Percentiles rank a stretch among this genome's conserved stretches.
phyloP scores from a whole-genome alignment of 2,113 vertebrate genomes.

The Campylorhamphus procurvoides region DNA sequence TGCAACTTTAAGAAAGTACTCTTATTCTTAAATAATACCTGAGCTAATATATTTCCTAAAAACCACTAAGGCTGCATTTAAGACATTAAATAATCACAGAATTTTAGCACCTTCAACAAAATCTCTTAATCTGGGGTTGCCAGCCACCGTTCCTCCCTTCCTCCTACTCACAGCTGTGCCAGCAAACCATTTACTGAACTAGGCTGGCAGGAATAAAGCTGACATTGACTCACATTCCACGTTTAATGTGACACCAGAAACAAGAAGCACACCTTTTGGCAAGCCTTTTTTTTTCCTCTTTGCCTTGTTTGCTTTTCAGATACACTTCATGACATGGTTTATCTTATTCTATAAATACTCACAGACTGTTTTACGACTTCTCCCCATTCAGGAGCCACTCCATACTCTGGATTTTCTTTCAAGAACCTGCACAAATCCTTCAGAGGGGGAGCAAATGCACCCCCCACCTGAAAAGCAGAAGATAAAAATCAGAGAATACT shows the following conservation, averaged over 20 bases:
- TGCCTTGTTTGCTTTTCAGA: neutral
- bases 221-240: neutral
- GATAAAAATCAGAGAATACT: neutral
- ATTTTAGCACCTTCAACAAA: neutral
- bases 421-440: slow-evolving; percentile 96
- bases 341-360: slow-evolving; percentile 68
- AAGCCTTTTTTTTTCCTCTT: neutral
- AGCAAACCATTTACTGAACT: neutral
- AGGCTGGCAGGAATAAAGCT: neutral
- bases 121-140: neutral
- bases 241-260: neutral
- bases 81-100: neutral
- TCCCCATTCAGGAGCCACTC: slow-evolving; percentile 96
- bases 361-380: slow-evolving; percentile 97
- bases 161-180: neutral
- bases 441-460: slow-evolving; percentile 94
- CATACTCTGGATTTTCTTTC: slow-evolving; percentile 96
- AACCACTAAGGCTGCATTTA: neutral
- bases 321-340: neutral
- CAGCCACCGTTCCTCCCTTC: neutral
- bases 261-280: neutral
- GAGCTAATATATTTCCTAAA: neutral
- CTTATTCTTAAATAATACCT: neutral
- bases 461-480: slow-evolving; percentile 85
- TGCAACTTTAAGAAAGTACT: neutral